Evolutionary conservation across 2,888 invertebrate species (phyloP), one percentile per base, ranked within the genome.

Genomic region (Yponomeuta evonymella): DNA sequence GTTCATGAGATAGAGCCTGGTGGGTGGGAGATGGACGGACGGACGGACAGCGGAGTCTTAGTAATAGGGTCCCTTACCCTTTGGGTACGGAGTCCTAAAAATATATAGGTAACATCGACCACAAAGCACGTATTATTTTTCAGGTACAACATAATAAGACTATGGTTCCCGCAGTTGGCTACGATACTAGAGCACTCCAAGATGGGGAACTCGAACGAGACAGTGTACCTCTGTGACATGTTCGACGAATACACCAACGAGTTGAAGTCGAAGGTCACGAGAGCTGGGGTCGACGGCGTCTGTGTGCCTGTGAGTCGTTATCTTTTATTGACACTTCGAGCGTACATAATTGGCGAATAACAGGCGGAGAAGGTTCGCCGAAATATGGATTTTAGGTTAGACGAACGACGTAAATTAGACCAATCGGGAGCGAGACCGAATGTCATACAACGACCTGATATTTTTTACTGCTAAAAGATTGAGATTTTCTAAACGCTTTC

Each of bases 81-180:
- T 23, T 23, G 23, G 23, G 1, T 23, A 23, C 23, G 23, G 23
- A 23, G 23, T 23, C 23, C 23, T 23, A 23, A 23, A 23, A 23
- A 23, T 1, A 23, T 23, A 23, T 23, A 23, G 23, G 23, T 23
- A 23, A 33, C 33, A 33, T 33, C 33, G 4, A 33, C 4, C 33
- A 33, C 2, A 4, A 33, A 33, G 5, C 33, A 5, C 33, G 33
- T 58, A 58, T 58, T 36, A 6, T 4, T 43, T 74, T 79, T 33
- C 79, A 90, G 90, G 73, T 89, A 87, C 75, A 91, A 90, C 70
- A 79, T 90, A 1, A 73, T 88, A 36, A 79, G 91, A 12, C 75
- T 91, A 5, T 92, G 91, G 91, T 92, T 84, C 33, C 91, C 91
- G 0, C 91, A 92, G 73, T 71, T 92, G 1, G 91, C 91, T 1